Conservation (phyloP, 2,888 invertebrate genomes). For the Pristionchus maxplancki region DNA sequence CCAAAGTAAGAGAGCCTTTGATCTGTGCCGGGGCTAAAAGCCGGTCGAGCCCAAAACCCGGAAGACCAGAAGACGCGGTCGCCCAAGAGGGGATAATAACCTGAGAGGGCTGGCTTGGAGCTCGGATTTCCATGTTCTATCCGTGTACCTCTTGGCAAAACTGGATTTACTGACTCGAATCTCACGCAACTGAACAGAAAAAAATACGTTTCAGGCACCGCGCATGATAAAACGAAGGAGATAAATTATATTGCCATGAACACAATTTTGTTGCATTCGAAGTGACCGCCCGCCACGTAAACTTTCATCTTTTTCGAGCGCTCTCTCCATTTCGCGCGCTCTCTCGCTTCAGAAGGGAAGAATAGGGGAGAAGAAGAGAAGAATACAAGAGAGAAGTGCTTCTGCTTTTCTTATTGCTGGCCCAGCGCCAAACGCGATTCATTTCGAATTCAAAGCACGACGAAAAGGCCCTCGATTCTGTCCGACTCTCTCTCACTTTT, state of each 20-base stretch:
- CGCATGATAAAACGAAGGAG: not conserved
- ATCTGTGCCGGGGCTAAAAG: not conserved
- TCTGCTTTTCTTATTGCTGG: conserved; percentile 35
- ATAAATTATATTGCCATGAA: not conserved
- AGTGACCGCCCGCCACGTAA: conserved; percentile 1
- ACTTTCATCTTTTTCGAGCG: not conserved
- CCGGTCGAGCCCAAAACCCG: not conserved
- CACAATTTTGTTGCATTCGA: not conserved
- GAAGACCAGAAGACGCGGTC: not conserved
- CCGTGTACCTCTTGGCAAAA: not conserved
- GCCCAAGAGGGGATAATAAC: not conserved
- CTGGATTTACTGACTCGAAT: not conserved
- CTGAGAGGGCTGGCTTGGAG: not conserved
- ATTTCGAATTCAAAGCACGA: conserved; percentile 44
- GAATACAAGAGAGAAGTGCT: not conserved
- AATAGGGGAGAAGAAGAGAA: not conserved
- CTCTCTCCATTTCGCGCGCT: not conserved
- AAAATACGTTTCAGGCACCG: not conserved
- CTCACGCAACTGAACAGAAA: not conserved
- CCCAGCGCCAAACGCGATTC: conserved; percentile 20
- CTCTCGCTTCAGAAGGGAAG: not conserved
- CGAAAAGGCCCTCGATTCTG: not conserved
- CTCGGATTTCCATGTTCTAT: not conserved
- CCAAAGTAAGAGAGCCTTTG: not conserved
- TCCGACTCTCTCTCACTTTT: not conserved